Evolutionary conservation across 2,888 invertebrate species (phyloP), one percentile per base, ranked within the genome.

Genomic region (Tolmerus cingulatus): DNA sequence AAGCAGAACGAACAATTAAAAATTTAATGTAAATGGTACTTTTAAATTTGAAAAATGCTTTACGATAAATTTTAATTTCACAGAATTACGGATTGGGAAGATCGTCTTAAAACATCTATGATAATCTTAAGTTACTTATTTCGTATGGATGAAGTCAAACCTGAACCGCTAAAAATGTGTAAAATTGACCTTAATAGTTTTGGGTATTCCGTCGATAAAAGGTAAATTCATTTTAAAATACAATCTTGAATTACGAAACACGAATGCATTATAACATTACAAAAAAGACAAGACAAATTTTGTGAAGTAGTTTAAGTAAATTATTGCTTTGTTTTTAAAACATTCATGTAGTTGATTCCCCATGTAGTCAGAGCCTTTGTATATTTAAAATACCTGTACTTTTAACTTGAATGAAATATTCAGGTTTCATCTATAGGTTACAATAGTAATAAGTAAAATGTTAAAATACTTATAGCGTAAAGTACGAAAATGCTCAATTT

Each of bases 91-190:
- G 91, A 92, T 89, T 92, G 92, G 88, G 90, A 90, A 87, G 91
- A 91, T 79, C 90, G 92, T 1, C 89, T 92, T 0, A 92, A 91
- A 88, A 91, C 91, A 46, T 91, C 92, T 0, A 90, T 92, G 40
- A 91, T 91, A 85, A 91, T 92, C 12, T 90, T 92, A 90, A 92
- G 92, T 81, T 92, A 90, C 88, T 89, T 92, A 3, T 91, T 92
- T 57, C 90, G 91, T 19, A 88, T 92, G 89, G 92, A 92, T 84
- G 91, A 92, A 88, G 90, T 92, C 88, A 91, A 92, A 86, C 92
- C 92, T 14, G 92, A 92, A 82, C 92, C 92, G 0, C 78, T 92
- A 37, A 90, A 91, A 79, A 92, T 92, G 90, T 92, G 92, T 66
- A 91, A 91, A 89, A 91, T 92, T 89, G 90, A 91, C 74, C 90